These are phyloP conservation scores for Acromyrmex heyeri DNA, from an alignment of 1,140 invertebrate genomes.

Conservation along the genomic window DNA sequence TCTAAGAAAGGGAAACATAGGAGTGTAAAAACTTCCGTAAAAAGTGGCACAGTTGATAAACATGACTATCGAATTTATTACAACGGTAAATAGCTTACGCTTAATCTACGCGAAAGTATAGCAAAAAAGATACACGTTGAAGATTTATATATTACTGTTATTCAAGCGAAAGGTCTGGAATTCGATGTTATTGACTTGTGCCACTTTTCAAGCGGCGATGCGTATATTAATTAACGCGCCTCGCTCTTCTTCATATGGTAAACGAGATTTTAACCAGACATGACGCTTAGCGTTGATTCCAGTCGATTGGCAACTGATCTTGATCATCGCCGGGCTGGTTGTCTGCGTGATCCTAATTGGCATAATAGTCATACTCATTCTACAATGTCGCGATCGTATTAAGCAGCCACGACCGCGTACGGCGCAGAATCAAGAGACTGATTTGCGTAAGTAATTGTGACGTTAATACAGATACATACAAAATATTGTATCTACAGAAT, in stretches of 20 bases:
- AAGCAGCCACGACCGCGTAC: conserved; percentile 85
- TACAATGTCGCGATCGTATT: conserved; percentile 87
- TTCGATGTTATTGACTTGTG: conserved; percentile 17
- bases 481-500: background rate
- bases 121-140: background rate
- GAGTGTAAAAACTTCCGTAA: background rate
- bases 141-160: background rate
- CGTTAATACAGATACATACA: background rate
- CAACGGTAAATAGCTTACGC: background rate
- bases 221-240: conserved; percentile 31
- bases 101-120: background rate
- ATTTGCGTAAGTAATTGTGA: conserved; percentile 83
- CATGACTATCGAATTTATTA: background rate
- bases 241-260: conserved; percentile 67
- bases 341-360: conserved; percentile 87
- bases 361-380: conserved; percentile 87
- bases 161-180: background rate
- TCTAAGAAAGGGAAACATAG: background rate
- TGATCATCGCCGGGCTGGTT: conserved; percentile 87
- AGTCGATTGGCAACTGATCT: conserved; percentile 87
- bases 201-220: background rate
- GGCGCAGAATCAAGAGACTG: conserved; percentile 84
- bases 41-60: background rate
- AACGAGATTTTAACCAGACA: conserved; percentile 81
- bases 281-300: conserved; percentile 86